Evolutionary conservation across 2,113 vertebrate species (phyloP).

Genomic region (Alethe castanea): DNA sequence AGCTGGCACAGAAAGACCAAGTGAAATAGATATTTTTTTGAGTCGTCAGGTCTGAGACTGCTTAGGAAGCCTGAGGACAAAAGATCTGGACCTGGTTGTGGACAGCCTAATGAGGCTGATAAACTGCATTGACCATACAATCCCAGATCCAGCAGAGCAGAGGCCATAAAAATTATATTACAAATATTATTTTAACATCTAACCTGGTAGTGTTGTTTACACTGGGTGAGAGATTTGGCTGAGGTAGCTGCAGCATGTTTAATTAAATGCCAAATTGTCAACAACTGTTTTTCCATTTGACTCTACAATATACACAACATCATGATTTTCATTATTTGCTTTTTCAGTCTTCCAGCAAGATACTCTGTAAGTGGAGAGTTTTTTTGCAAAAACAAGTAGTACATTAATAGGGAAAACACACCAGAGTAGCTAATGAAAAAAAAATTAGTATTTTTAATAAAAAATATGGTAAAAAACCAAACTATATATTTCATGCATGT

Average conservation of each 20-base stretch:
- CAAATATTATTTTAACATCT: not conserved
- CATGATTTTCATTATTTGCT: not conserved
- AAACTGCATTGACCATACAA: not conserved
- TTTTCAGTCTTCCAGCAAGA: not conserved
- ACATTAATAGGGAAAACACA: not conserved
- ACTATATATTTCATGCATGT: not conserved
- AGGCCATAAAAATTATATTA: not conserved
- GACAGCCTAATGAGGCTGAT: not conserved
- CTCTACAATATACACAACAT: not conserved
- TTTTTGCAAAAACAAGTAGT: not conserved
- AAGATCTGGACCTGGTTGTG: not conserved
- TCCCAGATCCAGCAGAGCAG: not conserved
- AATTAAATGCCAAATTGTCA: not conserved
- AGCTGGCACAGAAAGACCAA: not conserved
- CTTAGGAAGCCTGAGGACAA: not conserved
- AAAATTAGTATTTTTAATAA: not conserved
- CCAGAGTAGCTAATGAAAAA: not conserved
- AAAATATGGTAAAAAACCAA: fast-evolving
- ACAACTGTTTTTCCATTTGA: not conserved
- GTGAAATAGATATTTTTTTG: not conserved
- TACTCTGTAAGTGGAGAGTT: not conserved
- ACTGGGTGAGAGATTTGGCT: not conserved
- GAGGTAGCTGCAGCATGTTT: not conserved
- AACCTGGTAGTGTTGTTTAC: not conserved
- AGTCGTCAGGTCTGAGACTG: not conserved